phyloP scores from a whole-genome alignment of 2,888 invertebrate species.

The Dynastes tityus region DNA sequence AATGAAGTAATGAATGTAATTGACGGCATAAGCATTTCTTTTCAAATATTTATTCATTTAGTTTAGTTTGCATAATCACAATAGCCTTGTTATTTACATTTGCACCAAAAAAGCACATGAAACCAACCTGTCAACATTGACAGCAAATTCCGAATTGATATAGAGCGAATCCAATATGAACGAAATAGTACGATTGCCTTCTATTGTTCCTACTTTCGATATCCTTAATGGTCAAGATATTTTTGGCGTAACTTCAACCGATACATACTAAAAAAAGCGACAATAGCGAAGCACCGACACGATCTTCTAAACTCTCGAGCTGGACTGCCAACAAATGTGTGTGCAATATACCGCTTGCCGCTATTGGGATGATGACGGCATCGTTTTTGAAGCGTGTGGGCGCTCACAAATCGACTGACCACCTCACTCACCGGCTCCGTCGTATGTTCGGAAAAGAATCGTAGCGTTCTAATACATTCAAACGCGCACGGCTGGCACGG shows the following conservation, averaged over 20 bases:
- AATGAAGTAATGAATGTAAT: no score
- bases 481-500: neutral
- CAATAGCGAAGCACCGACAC: constrained; percentile 12
- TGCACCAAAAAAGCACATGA: neutral
- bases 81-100: no score
- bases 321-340: constrained; percentile 32
- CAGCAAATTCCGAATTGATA: constrained; percentile 65
- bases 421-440: constrained; percentile 1
- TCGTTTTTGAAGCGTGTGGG: constrained; percentile 17
- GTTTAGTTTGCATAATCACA: no score
- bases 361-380: constrained; percentile 40
- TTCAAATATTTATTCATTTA: no score
- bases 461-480: constrained; percentile 8
- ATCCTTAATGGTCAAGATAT: constrained; percentile 16
- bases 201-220: constrained; percentile 18
- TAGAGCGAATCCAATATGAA: constrained; percentile 58
- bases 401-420: constrained; percentile 40
- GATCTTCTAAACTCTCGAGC: constrained; percentile 10
- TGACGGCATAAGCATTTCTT: no score
- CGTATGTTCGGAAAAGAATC: constrained; percentile 29
- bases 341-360: constrained; percentile 14
- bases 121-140: constrained; percentile 67
- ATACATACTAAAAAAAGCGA: constrained; percentile 13
- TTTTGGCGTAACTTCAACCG: constrained; percentile 13
- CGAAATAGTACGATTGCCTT: constrained; percentile 47